Evolutionary conservation across 1,140 invertebrate species (phyloP), one percentile per base, ranked within the genome.

Genomic region (Dendroctonus valens): DNA sequence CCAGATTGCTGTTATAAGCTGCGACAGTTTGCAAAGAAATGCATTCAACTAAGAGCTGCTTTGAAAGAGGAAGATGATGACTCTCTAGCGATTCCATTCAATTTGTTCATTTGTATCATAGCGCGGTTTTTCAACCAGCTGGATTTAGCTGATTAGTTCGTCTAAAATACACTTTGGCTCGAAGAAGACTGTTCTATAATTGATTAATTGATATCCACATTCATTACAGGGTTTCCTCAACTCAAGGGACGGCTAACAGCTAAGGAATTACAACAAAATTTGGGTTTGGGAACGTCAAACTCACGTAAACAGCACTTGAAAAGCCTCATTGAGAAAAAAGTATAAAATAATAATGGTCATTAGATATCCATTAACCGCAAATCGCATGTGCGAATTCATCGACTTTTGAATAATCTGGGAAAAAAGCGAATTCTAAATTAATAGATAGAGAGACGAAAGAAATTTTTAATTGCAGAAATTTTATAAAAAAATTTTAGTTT

Each of bases 51-150:
- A 62, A 71, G 79, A 64, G 65, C 74, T 5, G 64, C 70, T 26
- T 68, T 79, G 37, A 14, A 53, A 44, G 64, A 65, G 38, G 59
- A 72, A 54, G 50, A 66, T 51, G 40, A 63, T 54, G 53, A 72
- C 54, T 59, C 74, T 26, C 59, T 67, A 11, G 73, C 71, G 41
- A 64, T 65, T 7, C 73, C 77, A 41, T 67, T 79, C 37, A 80
- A 79, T 73, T 68, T 79, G 6, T 77, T 71, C 67, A 79, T 80
- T 67, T 79, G 77, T 59, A 68, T 80, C 46, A 69, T 79, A 48
- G 72, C 75, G 5, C 76, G 72, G 63, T 77, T 74, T 72, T 80
- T 75, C 70, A 70, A 73, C 46, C 78, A 80, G 69, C 59, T 72
- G 42, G 79, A 80, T 73, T 72, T 80, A 62, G 68, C 73, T 26